Percentiles rank a stretch among this genome's conserved stretches.
phyloP scores from a whole-genome alignment of 2,888 invertebrate species.

The Folsomia manolachei region DNA sequence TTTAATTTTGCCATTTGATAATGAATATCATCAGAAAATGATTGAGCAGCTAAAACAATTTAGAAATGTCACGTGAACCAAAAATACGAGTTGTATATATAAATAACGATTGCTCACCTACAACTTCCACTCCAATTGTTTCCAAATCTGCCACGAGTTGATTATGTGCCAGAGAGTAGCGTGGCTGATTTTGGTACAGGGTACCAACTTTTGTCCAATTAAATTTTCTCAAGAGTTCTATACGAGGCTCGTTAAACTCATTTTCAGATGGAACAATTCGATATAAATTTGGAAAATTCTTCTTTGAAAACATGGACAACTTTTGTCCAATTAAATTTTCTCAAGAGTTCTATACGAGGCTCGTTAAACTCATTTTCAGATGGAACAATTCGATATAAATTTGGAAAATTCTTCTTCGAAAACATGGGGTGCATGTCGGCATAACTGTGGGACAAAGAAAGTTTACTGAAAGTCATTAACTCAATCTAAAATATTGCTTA shows the following conservation, averaged over 20 bases:
- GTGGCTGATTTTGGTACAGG: slow-evolving; percentile 91
- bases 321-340: slow-evolving; percentile 93
- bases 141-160: slow-evolving; percentile 84
- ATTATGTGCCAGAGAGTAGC: slow-evolving; percentile 84
- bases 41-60: slow-evolving; percentile 86
- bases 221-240: slow-evolving; percentile 81
- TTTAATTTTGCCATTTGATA: slow-evolving; percentile 75
- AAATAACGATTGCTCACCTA: too few species aligned
- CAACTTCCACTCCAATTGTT: slow-evolving; percentile 70
- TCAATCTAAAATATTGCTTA: too few species aligned
- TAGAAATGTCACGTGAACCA: too few species aligned
- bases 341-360: slow-evolving; percentile 80
- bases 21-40: slow-evolving; percentile 84
- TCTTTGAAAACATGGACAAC: slow-evolving; percentile 93
- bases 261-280: slow-evolving; percentile 94
- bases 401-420: slow-evolving; percentile 86
- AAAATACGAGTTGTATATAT: too few species aligned
- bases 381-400: slow-evolving; percentile 94
- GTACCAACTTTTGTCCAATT: slow-evolving; percentile 98
- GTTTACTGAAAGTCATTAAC: too few species aligned
- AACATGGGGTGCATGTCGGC: slow-evolving; percentile 98
- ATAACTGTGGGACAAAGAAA: too few species aligned
- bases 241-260: slow-evolving; percentile 88
- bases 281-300: slow-evolving; percentile 94
- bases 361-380: slow-evolving; percentile 94